A percentile compares a stretch with the other conserved stretches of the same genome.
Conservation (phyloP, 2,797 vertebrate species). For the Peromyscus aztecus region DNA sequence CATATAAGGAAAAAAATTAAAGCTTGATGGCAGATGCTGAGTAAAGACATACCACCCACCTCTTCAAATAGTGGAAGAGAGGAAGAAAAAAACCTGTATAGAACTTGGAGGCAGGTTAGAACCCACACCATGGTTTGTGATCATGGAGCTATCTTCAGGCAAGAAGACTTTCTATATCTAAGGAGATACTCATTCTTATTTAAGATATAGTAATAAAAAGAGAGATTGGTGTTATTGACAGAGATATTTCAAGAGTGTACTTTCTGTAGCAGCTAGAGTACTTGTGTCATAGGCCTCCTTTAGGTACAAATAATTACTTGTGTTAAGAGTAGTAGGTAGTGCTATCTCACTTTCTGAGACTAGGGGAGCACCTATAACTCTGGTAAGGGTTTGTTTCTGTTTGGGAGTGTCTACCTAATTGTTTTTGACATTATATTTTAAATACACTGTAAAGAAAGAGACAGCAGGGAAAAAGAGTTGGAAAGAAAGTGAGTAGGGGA, state of each 20-base stretch:
- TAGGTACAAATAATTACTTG: background rate
- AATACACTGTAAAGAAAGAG: background rate
- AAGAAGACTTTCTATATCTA: background rate
- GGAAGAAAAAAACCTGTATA: background rate
- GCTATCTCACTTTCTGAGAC: background rate
- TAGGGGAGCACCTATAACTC: fast-evolving
- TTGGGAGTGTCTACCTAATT: background rate
- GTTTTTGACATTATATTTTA: background rate
- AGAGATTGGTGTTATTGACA: background rate
- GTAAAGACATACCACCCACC: background rate
- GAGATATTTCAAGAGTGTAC: background rate
- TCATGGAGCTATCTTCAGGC: background rate
- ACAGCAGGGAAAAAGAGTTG: background rate
- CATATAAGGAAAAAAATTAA: background rate
- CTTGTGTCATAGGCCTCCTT: fast-evolving
- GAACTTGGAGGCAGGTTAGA: fast-evolving
- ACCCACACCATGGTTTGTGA: background rate
- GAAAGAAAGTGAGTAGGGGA: background rate
- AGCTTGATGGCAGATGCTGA: background rate
- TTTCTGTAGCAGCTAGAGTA: background rate
- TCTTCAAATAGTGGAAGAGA: background rate
- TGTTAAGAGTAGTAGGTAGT: background rate
- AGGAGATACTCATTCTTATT: background rate
- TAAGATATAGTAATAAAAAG: background rate
- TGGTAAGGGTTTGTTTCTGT: background rate